These are phyloP conservation scores for Sturnus vulgaris DNA, from an alignment of 2,113 vertebrate species.

Conservation along the genomic window DNA sequence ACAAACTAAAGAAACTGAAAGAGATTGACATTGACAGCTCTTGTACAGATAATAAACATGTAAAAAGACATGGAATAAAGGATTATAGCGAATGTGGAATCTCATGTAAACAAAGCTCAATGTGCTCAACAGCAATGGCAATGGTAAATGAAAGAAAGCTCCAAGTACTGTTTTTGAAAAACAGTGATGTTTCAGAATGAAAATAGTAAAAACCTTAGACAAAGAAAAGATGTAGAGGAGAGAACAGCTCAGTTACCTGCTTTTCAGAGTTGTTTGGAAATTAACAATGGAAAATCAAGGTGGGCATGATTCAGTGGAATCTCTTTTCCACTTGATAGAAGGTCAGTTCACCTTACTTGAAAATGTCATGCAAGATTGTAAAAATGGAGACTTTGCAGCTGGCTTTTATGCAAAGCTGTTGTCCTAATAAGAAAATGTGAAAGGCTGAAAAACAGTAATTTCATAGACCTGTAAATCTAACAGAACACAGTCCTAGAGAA, in stretches of 20 bases:
- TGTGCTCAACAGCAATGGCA: not conserved
- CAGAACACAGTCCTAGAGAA: conserved; percentile 55
- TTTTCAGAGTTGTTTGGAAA: conserved; percentile 1
- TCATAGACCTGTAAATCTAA: conserved; percentile 64
- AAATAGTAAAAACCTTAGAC: not conserved
- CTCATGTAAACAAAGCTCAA: not conserved
- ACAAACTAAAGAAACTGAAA: not conserved
- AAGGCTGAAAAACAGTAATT: conserved; percentile 64
- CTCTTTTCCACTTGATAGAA: not conserved
- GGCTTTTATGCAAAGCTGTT: conserved; percentile 59
- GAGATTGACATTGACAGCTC: not conserved
- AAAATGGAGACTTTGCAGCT: conserved; percentile 62
- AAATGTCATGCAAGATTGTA: conserved; percentile 19
- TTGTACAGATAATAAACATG: not conserved
- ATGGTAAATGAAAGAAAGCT: not conserved
- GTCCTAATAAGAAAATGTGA: conserved; percentile 67
- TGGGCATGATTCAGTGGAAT: not conserved
- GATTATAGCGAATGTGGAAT: not conserved
- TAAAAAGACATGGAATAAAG: not conserved
- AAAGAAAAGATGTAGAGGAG: not conserved
- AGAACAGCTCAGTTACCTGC: not conserved
- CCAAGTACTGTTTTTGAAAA: not conserved
- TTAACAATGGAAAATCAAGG: not conserved
- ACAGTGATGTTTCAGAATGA: not conserved
- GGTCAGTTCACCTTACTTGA: conserved; percentile 23